Conservation (phyloP, 2,113 vertebrate genomes). For the Prionailurus viverrinus region DNA sequence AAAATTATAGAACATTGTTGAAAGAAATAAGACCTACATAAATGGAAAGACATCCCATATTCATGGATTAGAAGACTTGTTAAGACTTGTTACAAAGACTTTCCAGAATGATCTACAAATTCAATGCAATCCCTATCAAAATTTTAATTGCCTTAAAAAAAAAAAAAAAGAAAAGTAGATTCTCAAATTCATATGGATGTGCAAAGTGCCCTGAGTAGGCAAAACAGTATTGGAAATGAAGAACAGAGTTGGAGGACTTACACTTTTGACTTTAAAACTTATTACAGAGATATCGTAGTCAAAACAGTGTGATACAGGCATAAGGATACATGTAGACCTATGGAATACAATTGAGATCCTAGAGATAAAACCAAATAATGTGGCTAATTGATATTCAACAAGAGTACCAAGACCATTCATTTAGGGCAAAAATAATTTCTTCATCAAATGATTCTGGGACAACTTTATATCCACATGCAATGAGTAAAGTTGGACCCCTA, state of each 20-base stretch:
- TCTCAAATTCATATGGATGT: neutral
- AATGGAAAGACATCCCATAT: neutral
- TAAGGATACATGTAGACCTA: neutral
- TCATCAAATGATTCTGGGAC: neutral
- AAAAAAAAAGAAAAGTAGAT: neutral
- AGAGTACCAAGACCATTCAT: neutral
- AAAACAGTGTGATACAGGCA: neutral
- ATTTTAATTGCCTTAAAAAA: neutral
- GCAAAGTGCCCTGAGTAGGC: neutral
- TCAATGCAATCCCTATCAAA: neutral
- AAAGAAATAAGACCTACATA: neutral
- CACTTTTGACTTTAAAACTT: conserved; percentile 28
- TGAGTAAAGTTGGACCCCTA: neutral
- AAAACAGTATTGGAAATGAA: neutral
- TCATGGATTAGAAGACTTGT: neutral
- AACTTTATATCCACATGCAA: neutral
- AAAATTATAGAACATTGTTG: neutral
- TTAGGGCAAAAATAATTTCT: neutral
- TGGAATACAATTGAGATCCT: neutral
- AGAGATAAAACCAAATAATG: neutral
- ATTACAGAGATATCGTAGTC: neutral
- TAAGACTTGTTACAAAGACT: neutral
- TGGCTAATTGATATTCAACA: neutral
- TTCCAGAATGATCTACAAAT: neutral
- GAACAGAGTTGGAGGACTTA: neutral